These are phyloP conservation scores for Drosophila rufa DNA, from an alignment of 1,140 invertebrate species.

Conservation along the genomic window DNA sequence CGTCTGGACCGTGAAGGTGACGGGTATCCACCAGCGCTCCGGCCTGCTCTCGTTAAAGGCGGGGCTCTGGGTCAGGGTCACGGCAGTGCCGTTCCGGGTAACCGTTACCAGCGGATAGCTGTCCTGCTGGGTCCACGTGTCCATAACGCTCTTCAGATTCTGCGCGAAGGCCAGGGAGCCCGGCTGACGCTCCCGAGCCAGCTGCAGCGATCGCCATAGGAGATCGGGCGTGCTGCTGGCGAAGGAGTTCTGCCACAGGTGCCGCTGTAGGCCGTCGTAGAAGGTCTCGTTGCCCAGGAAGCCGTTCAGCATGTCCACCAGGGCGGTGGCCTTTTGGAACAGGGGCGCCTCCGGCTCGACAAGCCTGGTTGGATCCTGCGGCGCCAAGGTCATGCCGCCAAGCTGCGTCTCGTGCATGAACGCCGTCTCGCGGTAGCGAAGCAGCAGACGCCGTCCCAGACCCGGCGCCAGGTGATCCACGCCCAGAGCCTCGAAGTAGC, in stretches of 20 bases:
- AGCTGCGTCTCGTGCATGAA: conserved; percentile 94
- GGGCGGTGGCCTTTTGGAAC: conserved; percentile 93
- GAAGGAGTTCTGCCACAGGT: conserved; percentile 87
- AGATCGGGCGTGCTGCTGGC: conserved; percentile 91
- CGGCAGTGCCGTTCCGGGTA: conserved; percentile 85
- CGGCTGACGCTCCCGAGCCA: conserved; percentile 84
- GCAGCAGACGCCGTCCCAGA: conserved; percentile 91
- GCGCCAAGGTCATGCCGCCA: conserved; percentile 92
- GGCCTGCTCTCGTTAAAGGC: conserved; percentile 48
- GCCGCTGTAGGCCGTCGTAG: conserved; percentile 88
- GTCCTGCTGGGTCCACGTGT: conserved; percentile 92
- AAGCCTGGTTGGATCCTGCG: too few relatives aligned
- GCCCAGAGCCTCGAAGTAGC: conserved; percentile 91
- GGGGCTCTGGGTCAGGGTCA: conserved; percentile 85
- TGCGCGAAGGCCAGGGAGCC: conserved; percentile 75
- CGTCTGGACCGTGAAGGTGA: conserved; percentile 88
- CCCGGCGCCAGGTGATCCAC: conserved; percentile 90
- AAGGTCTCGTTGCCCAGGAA: conserved; percentile 92
- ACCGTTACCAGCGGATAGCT: conserved; percentile 92
- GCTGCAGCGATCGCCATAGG: conserved; percentile 90
- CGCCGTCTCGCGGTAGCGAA: conserved; percentile 94
- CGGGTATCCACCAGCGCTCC: conserved; percentile 86
- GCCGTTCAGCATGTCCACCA: conserved; percentile 94
- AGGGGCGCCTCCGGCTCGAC: conserved; percentile 36
- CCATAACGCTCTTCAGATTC: conserved; percentile 88